Percentiles rank a stretch among this genome's conserved stretches.
phyloP scores from a whole-genome alignment of 2,888 invertebrate species.

The Leistus spinibarbis region DNA sequence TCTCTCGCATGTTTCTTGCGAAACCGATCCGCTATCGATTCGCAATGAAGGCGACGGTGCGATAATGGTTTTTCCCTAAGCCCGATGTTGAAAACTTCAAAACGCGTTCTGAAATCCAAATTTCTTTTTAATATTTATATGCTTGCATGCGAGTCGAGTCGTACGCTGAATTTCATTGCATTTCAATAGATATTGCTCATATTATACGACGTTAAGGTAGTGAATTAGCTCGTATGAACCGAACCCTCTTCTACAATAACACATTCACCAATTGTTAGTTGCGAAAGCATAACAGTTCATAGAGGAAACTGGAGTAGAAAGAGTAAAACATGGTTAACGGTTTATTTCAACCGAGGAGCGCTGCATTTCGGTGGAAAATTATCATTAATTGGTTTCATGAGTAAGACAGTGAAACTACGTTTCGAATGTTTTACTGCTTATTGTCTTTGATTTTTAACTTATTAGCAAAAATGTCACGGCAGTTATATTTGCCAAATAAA shows the following conservation, averaged over 20 bases:
- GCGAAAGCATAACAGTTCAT: background rate
- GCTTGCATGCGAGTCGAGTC: conserved; percentile 22
- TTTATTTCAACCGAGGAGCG: no score
- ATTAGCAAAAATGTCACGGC: no score
- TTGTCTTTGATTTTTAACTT: no score
- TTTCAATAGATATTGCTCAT: conserved; percentile 30
- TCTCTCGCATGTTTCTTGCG: conserved; percentile 11
- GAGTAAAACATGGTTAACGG: no score
- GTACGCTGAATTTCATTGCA: conserved; percentile 38
- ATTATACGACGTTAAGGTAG: background rate
- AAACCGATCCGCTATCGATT: conserved; percentile 33
- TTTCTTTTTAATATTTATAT: conserved; percentile 40
- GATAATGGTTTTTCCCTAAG: conserved; percentile 38
- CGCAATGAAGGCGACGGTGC: conserved; percentile 36
- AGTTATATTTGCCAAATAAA: no score
- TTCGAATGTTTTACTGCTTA: no score
- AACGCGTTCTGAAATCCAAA: conserved; percentile 39
- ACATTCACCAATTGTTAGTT: background rate
- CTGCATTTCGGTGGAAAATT: no score
- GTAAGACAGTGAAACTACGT: no score
- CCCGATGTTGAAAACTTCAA: conserved; percentile 37
- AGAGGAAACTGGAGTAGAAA: no score
- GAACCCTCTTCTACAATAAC: background rate
- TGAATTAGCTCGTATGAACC: background rate
- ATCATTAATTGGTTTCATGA: no score